Base-by-base conservation (phyloP, 2,797 vertebrate genomes). In the Gastrophryne carolinensis region DNA sequence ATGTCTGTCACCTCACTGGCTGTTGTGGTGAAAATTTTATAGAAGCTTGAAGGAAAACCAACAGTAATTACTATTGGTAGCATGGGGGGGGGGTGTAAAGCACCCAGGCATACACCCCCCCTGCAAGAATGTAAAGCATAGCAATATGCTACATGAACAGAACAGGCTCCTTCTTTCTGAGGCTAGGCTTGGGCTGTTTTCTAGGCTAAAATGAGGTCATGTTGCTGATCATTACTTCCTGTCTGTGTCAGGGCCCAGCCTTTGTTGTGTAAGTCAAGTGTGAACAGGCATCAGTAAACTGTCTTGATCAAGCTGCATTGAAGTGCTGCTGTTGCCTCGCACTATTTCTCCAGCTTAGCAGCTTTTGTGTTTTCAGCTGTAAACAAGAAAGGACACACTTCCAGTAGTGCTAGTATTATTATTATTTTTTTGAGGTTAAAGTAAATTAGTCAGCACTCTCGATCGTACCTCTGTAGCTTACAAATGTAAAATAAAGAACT, bases 251-350 rank as follows among this genome's bases (percentile, higher is more conserved):
- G 57, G 34, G 41, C 32, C 26, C 6, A 54, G 34, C 3, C 4
- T 56, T 69, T 41, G 52, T 68, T 56, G 44, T 69, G 12, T 9
- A 69, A 37, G 19, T 52, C n/a, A 26, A 50, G 47, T 67, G 64
- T 67, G 29, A 53, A 67, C 64, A 34, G 30, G 30, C 44, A 67
- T 53, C 47, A 52, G 47, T 52, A 52, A 35, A 23, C 44, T 50
- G 63, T 52, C 63, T 41, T 35, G 2, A 53, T 17, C 19, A 56
- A 56, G 26, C 53, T n/a, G 29, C 53, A 15, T 56, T 54, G 26
- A 26, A 13, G 21, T 26, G 19, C 8, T 26, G 52, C 15, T 26
- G 29, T 29, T 56, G 30, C 19, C 44, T 66, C 19, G n/a, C 30
- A 24, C 63, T 34, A 53, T 66, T 52, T 66, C 30, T 24, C 24